Base-by-base conservation (phyloP, 2,113 vertebrate genomes). In the Larimichthys crocea region DNA sequence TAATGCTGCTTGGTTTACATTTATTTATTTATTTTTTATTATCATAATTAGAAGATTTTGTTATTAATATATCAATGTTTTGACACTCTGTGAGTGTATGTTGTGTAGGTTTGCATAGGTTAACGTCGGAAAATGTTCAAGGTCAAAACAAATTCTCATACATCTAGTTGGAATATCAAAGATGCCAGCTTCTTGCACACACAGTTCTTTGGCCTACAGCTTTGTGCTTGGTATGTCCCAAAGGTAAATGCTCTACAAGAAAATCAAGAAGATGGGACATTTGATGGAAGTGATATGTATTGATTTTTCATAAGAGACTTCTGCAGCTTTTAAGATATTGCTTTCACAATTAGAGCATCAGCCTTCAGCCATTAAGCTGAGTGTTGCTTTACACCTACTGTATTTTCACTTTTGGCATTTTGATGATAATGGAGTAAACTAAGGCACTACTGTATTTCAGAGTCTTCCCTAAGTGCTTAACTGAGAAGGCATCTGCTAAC, bases 301-400 rank as follows among this genome's bases (percentile, higher is more conserved):
- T 83, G 93, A 93, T 93, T 94, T 92, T 92, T 87, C 84, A 90
- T 85, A 89, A 69, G 82, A 67, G 86, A 86, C 71, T 88, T 91
- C 84, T 83, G 77, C 84, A 90, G 93, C 94, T 94, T 91, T 94
- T 92, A 93, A 90, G 92, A 94, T 92, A 94, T 93, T 94, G 88
- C 92, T 92, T 92, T 92, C 88, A 83, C 92, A 92, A 92, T 94
- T 92, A 90, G 76, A 89, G 79, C 92, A 86, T 90, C 84, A 89
- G 91, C 83, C 85, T 71, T 44, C 35, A 72, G 60, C 86, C 88
- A 91, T 83, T 88, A 83, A 78, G 74, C 83, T 86, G 76, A 92
- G 88, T 77, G 82, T 81, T 79, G 75, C 80, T 76, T 89, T 70
- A 83, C 87, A 88, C 82, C 78, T 88, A 77, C 75, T 80, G 74